A percentile compares a stretch with the other conserved stretches of the same genome.
phyloP scores from a whole-genome alignment of 2,113 vertebrate species.

The Orycteropus afer region DNA sequence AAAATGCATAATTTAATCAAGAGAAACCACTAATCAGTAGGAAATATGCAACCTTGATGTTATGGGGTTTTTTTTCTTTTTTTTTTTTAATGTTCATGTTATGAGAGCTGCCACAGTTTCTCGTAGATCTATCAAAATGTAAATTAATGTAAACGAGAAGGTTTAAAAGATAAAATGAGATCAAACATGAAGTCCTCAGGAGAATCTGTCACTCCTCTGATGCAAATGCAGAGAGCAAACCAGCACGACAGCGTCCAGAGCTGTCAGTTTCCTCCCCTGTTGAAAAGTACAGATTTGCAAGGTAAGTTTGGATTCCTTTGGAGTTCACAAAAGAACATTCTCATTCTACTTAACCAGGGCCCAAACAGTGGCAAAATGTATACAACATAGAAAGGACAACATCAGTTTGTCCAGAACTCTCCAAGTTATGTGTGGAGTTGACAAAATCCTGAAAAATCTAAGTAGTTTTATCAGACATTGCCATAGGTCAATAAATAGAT shows the following conservation, averaged over 20 bases:
- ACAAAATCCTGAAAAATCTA: not conserved
- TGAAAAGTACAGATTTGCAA: slow-evolving; percentile 27
- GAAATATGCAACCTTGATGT: slow-evolving; percentile 80
- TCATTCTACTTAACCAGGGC: not conserved
- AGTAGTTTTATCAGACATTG: not conserved
- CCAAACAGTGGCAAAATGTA: not conserved
- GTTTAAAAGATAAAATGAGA: slow-evolving; percentile 75
- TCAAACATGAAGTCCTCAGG: slow-evolving; percentile 55
- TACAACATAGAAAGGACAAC: not conserved
- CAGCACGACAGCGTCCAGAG: not conserved
- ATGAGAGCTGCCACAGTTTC: slow-evolving; percentile 78
- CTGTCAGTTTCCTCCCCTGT: not conserved
- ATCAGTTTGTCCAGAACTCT: not conserved
- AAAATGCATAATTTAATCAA: slow-evolving; percentile 86
- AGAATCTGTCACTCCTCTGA: not conserved
- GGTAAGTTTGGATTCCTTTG: not conserved
- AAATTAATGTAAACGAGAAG: slow-evolving; percentile 78
- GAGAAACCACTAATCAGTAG: slow-evolving; percentile 81
- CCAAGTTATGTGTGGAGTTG: not conserved
- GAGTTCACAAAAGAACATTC: not conserved
- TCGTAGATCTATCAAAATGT: slow-evolving; percentile 65
- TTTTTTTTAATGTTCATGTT: slow-evolving; percentile 71
- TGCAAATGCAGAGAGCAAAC: not conserved
- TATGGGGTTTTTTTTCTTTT: slow-evolving; percentile 78
- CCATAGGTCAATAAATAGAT: not conserved